Percentiles rank a stretch among this genome's conserved stretches.
Evolutionary conservation across 2,113 vertebrate genomes (phyloP).

Genomic region (Perca flavescens): DNA sequence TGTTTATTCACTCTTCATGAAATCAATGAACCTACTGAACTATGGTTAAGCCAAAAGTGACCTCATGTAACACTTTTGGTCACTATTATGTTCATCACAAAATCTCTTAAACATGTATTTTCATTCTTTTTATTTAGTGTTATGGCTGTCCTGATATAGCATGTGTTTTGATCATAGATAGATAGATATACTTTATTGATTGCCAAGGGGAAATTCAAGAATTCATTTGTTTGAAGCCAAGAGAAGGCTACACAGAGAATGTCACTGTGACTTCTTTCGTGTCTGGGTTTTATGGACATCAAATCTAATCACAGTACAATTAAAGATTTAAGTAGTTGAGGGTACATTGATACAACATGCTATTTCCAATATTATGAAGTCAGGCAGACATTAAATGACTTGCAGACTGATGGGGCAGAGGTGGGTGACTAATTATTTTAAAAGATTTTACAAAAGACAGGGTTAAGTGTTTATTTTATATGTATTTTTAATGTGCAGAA

Average conservation of each 20-base stretch:
- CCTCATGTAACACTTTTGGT: background rate
- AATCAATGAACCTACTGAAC: constrained; percentile 23
- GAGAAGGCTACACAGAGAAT: background rate
- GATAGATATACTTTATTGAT: background rate
- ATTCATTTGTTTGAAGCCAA: background rate
- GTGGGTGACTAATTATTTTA: background rate
- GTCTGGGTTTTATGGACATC: background rate
- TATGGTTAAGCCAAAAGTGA: background rate
- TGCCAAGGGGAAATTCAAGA: too few relatives aligned
- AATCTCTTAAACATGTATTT: background rate
- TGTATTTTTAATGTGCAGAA: background rate
- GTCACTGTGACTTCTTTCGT: background rate
- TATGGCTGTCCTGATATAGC: background rate
- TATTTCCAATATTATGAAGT: background rate
- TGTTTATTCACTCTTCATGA: constrained; percentile 21
- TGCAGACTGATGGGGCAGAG: too few relatives aligned
- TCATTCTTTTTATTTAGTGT: background rate
- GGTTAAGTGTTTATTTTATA: background rate
- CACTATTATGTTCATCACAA: background rate
- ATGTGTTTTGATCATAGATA: background rate
- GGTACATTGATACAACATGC: background rate
- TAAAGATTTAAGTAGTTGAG: background rate
- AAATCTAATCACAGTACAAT: background rate
- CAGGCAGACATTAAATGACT: background rate
- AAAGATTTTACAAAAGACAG: background rate